Base-by-base conservation (phyloP, 1,140 invertebrate genomes). In the Patella vulgata region DNA sequence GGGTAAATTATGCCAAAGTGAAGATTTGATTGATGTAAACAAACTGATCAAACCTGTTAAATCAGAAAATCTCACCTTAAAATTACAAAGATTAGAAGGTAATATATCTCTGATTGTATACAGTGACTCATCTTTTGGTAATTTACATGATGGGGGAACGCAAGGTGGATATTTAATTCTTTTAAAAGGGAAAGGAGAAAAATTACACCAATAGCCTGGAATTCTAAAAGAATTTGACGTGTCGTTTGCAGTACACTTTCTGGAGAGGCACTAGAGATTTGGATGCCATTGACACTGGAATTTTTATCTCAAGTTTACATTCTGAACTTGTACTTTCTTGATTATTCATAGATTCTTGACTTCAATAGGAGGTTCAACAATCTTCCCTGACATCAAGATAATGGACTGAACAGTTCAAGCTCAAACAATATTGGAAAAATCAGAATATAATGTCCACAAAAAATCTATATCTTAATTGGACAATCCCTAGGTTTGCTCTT, bases 141-240 rank as follows among this genome's bases (percentile, higher is more conserved):
- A 66, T 48, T 50, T 59, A 21, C 23, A 42, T 50, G 59, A 67
- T 58, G 65, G 58, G 23, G 58, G 39, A 21, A 60, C 58, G n/a
- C 58, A 60, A 52, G 58, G 58, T 43, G 58, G 50, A 12, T 48
- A 52, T 52, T 52, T 60, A 11, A 44, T 60, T 28, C 28, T 28
- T 11, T 28, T 60, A 30, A 8, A 44, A 33, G 40, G 48, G 27
- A 23, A 39, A 36, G 33, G 46, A 33, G 59, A 42, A 46, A 17
- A 28, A 33, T 61, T 48, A 53, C 50, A 8, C 59, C 59, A 19
- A 48, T 62, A 19, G 31, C 43, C 1, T 62, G 59, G 59, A 42
- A 56, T 21, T 55, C 59, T 1, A 48, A 54, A 43, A 62, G 46
- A 50, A 62, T 62, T 11, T 30, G 59, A 47, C 42, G 59, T 55